Percentiles rank a stretch among this genome's conserved stretches.
Evolutionary conservation across 2,888 invertebrate genomes (phyloP).

Genomic region (Melipona beecheii): DNA sequence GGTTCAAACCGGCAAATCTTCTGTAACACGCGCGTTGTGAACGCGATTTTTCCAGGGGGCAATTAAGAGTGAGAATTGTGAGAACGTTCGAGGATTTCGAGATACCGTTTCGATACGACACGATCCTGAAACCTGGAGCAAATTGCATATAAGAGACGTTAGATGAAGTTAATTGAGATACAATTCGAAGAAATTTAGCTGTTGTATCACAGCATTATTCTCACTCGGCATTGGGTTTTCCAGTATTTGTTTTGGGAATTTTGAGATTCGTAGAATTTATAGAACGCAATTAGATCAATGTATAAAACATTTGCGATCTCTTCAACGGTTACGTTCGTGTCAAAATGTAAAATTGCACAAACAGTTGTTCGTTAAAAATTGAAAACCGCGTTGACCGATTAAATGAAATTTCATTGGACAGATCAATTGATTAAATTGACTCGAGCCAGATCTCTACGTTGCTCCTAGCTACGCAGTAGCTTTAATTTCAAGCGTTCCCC

Average conservation of each 20-base stretch:
- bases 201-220: background rate
- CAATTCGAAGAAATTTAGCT: background rate
- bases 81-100: background rate
- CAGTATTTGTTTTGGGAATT: no score
- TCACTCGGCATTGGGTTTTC: no score
- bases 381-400: no score
- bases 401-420: no score
- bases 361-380: no score
- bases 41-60: background rate
- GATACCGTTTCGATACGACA: background rate
- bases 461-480: background rate
- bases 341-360: no score
- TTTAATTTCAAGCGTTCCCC: background rate
- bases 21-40: background rate
- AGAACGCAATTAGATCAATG: no score
- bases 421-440: no score
- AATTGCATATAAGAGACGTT: background rate
- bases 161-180: background rate
- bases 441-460: no score
- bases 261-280: no score
- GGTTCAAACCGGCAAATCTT: background rate
- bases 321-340: no score
- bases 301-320: no score
- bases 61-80: background rate
- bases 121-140: background rate